Percentiles rank a stretch among this genome's conserved stretches.
These are phyloP conservation scores for Protobothrops flavoviridis DNA, from an alignment of 2,113 vertebrate species.

Conservation along the genomic window DNA sequence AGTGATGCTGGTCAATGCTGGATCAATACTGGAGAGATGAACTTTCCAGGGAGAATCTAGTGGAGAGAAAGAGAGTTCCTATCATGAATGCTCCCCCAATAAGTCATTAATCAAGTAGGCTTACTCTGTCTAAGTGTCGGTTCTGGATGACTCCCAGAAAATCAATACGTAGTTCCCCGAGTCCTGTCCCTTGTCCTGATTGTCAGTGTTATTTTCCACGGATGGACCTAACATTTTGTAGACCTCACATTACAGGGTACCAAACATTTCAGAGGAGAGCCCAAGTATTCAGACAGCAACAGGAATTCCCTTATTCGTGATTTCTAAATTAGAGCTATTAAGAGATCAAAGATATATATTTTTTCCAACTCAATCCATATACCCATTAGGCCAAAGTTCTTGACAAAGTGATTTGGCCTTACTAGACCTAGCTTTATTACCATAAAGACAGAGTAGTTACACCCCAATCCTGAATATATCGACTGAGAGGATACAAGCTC, in stretches of 20 bases:
- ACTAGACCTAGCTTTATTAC: background rate
- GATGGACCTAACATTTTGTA: background rate
- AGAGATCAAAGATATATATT: background rate
- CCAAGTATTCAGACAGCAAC: background rate
- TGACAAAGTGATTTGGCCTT: background rate
- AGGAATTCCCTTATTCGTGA: background rate
- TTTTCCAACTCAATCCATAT: background rate
- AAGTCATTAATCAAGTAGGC: too few relatives aligned
- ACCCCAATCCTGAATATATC: conserved; percentile 5
- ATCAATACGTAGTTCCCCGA: background rate
- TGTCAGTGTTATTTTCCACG: background rate
- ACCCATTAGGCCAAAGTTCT: background rate
- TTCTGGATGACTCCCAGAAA: background rate
- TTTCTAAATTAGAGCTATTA: background rate
- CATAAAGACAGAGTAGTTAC: background rate
- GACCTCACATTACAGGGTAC: background rate
- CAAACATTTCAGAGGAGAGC: background rate
- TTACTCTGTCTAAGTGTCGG: background rate
- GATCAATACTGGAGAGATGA: conserved; percentile 83
- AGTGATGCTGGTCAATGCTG: conserved; percentile 72
- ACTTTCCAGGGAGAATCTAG: conserved; percentile 96
- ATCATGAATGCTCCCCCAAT: fast-evolving
- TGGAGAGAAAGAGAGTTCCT: conserved; percentile 5
- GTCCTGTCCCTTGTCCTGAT: fast-evolving
- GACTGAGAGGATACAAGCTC: background rate